Conservation (phyloP, 2,888 invertebrate species). For the Copidosoma aretas region DNA sequence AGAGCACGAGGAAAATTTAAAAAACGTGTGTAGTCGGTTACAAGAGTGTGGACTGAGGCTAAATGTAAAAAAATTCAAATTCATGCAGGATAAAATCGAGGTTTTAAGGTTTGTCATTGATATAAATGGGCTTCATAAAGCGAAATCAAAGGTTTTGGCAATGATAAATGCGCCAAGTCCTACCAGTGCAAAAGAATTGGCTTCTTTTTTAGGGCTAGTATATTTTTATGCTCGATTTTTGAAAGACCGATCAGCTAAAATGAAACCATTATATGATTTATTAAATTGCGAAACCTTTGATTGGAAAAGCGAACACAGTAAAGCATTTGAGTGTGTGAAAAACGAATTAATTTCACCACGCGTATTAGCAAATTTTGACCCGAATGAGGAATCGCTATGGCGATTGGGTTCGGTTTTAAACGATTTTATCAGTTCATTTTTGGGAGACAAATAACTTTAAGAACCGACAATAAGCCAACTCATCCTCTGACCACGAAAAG, state of each 20-base stretch:
- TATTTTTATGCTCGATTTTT: conserved; percentile 25
- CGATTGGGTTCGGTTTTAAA: not conserved
- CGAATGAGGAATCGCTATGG: not conserved
- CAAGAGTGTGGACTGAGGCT: conserved; percentile 1
- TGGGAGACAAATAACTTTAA: conserved; percentile 42
- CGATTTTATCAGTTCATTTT: conserved; percentile 30
- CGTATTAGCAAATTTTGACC: not conserved
- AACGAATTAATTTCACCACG: not conserved
- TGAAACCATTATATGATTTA: conserved; percentile 35
- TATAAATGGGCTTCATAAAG: conserved; percentile 2
- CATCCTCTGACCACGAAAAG: not conserved
- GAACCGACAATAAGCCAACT: conserved; percentile 48
- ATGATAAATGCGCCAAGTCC: not conserved
- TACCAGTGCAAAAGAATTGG: conserved; percentile 39
- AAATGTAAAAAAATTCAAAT: not conserved
- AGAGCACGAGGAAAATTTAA: not conserved
- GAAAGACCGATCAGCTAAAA: conserved; percentile 1
- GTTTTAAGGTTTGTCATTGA: conserved; percentile 5
- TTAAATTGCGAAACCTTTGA: conserved; percentile 14
- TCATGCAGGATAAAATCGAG: conserved; percentile 7
- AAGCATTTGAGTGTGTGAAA: conserved; percentile 20
- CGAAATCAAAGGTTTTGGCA: not conserved
- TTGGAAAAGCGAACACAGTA: conserved; percentile 34
- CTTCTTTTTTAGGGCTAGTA: conserved; percentile 47
- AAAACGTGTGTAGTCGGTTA: not conserved